These are phyloP conservation scores for Tupiocoris notatus DNA, from an alignment of 2,888 invertebrate species.

Conservation along the genomic window DNA sequence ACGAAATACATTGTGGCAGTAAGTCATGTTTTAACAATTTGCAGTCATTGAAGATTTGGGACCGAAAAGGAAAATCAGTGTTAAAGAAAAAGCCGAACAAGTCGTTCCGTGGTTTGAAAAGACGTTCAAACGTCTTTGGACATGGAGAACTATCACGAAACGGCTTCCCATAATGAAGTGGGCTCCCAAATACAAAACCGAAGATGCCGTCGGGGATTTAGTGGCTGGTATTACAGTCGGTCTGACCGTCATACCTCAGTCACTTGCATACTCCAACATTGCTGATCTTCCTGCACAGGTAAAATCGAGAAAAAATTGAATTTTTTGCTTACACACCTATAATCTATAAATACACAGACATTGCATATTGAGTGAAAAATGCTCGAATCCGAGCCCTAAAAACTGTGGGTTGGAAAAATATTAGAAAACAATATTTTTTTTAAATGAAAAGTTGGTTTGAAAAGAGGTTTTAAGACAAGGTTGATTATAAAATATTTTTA, in stretches of 20 bases:
- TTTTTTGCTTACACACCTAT: too few species aligned
- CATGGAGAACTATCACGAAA: constrained; percentile 69
- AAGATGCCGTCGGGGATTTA: constrained; percentile 77
- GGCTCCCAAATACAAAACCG: constrained; percentile 72
- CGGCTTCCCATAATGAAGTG: constrained; percentile 72
- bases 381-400: too few species aligned
- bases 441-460: too few species aligned
- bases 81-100: constrained; percentile 52
- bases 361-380: too few species aligned
- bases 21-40: too few species aligned
- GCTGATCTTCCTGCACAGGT: constrained; percentile 73
- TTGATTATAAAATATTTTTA: too few species aligned
- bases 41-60: constrained; percentile 57
- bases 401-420: too few species aligned
- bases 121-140: constrained; percentile 59
- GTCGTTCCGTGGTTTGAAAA: constrained; percentile 55
- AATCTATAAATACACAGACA: too few species aligned
- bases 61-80: constrained; percentile 51
- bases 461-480: too few species aligned
- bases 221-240: constrained; percentile 92
- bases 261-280: constrained; percentile 76
- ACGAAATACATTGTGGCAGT: too few species aligned
- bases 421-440: too few species aligned
- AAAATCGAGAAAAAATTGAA: constrained; percentile 49
- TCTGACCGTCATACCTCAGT: constrained; percentile 89